Evolutionary conservation across 2,113 vertebrate species (phyloP).

Genomic region (Barbus barbus): DNA sequence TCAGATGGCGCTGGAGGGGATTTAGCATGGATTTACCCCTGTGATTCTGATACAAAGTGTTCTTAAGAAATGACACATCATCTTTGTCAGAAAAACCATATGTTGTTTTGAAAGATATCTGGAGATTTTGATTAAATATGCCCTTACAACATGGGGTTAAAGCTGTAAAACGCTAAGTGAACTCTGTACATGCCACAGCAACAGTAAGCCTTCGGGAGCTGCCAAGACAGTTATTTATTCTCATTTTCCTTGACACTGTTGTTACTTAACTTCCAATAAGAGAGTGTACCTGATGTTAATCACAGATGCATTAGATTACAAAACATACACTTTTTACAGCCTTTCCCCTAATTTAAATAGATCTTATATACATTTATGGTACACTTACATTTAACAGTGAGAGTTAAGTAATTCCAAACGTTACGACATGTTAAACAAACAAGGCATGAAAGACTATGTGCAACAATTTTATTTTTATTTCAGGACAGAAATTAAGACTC

Average conservation of each 20-base stretch:
- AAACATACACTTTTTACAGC: neutral
- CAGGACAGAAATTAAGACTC: neutral
- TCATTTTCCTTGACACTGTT: slow-evolving; percentile 47
- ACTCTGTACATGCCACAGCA: slow-evolving; percentile 27
- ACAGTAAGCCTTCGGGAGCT: slow-evolving; percentile 30
- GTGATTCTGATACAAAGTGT: neutral
- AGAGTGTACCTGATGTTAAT: neutral
- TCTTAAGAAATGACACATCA: neutral
- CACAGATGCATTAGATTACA: neutral
- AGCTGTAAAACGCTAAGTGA: slow-evolving; percentile 15
- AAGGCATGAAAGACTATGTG: neutral
- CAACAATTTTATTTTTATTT: neutral
- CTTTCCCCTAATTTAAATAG: neutral
- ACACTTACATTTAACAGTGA: neutral
- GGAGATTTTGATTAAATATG: slow-evolving; percentile 1
- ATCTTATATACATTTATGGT: neutral
- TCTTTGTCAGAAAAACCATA: too few relatives aligned
- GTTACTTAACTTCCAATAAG: slow-evolving; percentile 26
- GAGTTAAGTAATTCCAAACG: neutral
- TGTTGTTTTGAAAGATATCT: slow-evolving; percentile 4
- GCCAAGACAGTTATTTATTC: slow-evolving; percentile 48
- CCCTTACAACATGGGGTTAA: slow-evolving; percentile 35
- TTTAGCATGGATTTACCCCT: neutral
- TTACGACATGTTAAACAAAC: too few relatives aligned
- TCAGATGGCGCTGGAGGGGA: neutral